Evolutionary conservation across 2,797 vertebrate genomes (phyloP), one percentile per base, ranked within the genome.

Genomic region (Macropodus opercularis): DNA sequence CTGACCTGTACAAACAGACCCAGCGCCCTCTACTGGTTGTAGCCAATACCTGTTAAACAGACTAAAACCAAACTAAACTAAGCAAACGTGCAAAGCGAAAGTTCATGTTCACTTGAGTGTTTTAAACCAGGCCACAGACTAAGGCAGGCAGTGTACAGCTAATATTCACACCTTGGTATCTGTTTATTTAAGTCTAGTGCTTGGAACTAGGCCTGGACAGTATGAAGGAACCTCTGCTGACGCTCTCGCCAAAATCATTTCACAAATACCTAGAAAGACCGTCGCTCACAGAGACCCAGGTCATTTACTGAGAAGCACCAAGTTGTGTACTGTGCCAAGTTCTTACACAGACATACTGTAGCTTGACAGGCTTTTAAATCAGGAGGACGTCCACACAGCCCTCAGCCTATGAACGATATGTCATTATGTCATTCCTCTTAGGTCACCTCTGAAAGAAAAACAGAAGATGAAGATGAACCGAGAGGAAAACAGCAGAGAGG

Each of bases 311-410:
- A 48, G 41, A 49, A 63, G 70, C 38, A 64, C 62, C 50, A 31
- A 4, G 48, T 29, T 63, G 49, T 72, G 69, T 35, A 48, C 44
- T 6, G 5, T 36, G 12, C 17, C 50, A 35, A 51, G 32, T 60
- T 54, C 14, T 40, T 24, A 43, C n/a, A 14, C 14, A 59, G 23
- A 10, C 17, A 26, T 8, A 5, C 3, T 29, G 27, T 29, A 0
- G 38, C 36, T 22, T 26, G 6, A 10, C 24, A 48, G 31, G 59
- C 41, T 77, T 72, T 77, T 55, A 63, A 64, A 68, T 50, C 34
- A 11, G 8, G 2, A 26, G 15, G 19, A 54, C 47, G 60, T 19
- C n/a, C 50, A 19, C 11, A 38, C 2, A 4, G 39, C 8, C n/a
- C 66, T 56, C 7, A 34, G 50, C 35, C 10, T 12, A 14, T 63